These are phyloP conservation scores for Pseudorasbora parva DNA, from an alignment of 2,113 vertebrate species.

Conservation along the genomic window DNA sequence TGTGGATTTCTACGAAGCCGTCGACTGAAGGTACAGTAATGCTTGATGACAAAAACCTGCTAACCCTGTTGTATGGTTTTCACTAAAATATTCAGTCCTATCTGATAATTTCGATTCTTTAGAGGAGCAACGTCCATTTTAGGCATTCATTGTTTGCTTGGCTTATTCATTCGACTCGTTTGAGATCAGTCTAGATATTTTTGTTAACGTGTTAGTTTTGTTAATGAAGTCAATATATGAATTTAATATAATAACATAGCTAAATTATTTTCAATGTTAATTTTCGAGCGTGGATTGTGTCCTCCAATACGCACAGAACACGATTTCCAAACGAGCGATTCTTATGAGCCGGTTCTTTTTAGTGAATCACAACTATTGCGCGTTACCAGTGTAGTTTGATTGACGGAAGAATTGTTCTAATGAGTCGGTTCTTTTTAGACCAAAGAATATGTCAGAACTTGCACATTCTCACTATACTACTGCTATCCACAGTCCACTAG, in stretches of 20 bases:
- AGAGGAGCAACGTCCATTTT: neutral
- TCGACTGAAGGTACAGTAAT: constrained; percentile 14
- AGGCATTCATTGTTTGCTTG: neutral
- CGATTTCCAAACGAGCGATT: neutral
- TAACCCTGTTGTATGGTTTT: neutral
- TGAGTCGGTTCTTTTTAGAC: neutral
- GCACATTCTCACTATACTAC: neutral
- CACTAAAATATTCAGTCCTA: no score
- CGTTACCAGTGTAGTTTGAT: neutral
- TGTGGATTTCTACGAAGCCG: neutral
- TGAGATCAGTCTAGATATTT: neutral
- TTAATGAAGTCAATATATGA: neutral
- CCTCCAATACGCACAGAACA: neutral
- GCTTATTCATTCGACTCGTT: neutral
- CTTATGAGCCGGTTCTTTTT: neutral
- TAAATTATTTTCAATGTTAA: neutral
- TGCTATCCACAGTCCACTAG: neutral
- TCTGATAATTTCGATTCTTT: neutral
- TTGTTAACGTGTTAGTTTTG: neutral
- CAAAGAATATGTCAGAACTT: no score
- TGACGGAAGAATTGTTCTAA: neutral
- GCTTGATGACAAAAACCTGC: neutral
- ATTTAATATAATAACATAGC: neutral
- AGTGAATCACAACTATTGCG: neutral
- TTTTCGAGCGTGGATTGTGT: neutral